Percentiles rank a stretch among this genome's conserved stretches.
Evolutionary conservation across 2,113 vertebrate genomes (phyloP).

Genomic region (Chaenocephalus aceratus): DNA sequence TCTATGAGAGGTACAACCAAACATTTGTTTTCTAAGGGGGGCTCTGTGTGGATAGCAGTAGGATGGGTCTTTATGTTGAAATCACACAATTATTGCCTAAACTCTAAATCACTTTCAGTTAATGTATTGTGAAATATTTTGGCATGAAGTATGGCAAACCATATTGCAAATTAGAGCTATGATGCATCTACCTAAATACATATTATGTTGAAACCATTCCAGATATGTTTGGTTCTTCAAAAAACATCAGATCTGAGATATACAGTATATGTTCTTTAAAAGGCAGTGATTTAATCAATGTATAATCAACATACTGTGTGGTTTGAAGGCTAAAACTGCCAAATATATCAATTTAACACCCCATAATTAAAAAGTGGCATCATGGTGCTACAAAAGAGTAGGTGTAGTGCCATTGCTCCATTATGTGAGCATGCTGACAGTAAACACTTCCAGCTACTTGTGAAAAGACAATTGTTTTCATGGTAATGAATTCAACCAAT

Average conservation of each 20-base stretch:
- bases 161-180: background rate
- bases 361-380: background rate
- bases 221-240: no score
- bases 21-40: background rate
- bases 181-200: background rate
- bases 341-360: background rate
- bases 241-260: no score
- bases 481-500: background rate
- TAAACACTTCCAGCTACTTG: background rate
- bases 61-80: no score
- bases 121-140: background rate
- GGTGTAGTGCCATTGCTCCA: background rate
- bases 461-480: background rate
- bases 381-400: background rate
- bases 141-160: no score
- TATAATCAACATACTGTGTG: background rate
- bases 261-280: no score
- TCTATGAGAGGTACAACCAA: conserved; percentile 50
- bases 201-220: no score
- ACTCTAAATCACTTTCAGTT: background rate
- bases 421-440: background rate
- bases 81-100: background rate
- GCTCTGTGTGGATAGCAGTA: background rate
- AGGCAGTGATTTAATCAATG: background rate
- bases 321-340: background rate